Evolutionary conservation across 2,797 vertebrate species (phyloP), one percentile per base, ranked within the genome.

Genomic region (Sebastes diaconus): DNA sequence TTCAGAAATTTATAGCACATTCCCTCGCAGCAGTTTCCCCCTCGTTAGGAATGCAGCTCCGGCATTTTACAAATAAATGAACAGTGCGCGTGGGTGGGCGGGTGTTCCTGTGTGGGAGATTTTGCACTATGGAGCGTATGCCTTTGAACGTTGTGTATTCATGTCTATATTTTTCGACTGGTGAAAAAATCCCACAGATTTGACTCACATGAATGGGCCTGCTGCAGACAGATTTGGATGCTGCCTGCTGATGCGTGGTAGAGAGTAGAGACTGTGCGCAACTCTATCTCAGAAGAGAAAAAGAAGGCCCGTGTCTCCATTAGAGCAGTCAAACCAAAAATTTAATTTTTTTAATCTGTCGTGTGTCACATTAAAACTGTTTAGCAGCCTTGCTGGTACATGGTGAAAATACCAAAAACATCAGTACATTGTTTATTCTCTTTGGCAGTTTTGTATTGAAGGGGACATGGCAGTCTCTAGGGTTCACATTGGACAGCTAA

Each of bases 111-210:
- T 60, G 84, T 88, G 82, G 83, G 76, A 73, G 85, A 77, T 58
- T 71, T 73, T 85, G 64, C 73, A 68, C 66, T 67, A n/a, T 76
- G 63, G 63, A 78, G 72, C 68, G 71, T 57, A 73, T 81, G 76
- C 61, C 68, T 88, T 78, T 87, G 74, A 85, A 84, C 13, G 27
- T 27, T 69, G 30, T 80, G 58, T 79, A 72, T 88, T 87, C 55
- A 80, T 73, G 68, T 81, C 81, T 85, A 46, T 86, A 83, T 90
- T 76, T 87, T 87, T 76, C 61, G 64, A 73, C 54, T 65, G 63
- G 68, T 84, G 74, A 83, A 84, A 87, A 84, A 87, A 84, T 64
- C 77, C 66, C 75, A 80, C 85, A 85, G 75, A 88, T 88, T 81
- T 82, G 77, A 84, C 73, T 84, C 75, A 76, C 61, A 36, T 87